Conservation (phyloP, 2,113 vertebrate genomes). For the Oreocharis arfaki region DNA sequence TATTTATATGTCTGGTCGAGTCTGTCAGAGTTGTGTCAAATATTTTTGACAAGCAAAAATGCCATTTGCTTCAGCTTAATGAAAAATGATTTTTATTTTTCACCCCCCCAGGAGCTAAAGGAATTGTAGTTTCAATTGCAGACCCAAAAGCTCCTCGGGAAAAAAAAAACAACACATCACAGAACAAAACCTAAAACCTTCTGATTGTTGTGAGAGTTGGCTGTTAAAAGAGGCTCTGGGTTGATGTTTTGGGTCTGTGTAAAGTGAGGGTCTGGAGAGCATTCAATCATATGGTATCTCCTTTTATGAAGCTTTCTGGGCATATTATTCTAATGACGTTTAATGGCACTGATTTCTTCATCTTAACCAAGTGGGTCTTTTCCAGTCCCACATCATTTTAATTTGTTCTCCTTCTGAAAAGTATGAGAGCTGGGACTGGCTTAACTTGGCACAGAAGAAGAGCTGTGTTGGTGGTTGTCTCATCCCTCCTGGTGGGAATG, state of each 20-base stretch:
- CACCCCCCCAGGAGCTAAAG: background rate
- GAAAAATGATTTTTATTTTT: background rate
- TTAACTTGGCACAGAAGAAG: background rate
- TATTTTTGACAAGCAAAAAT: constrained; percentile 54
- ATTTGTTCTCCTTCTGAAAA: background rate
- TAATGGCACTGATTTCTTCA: constrained; percentile 41
- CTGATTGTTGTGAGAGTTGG: background rate
- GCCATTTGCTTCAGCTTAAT: constrained; percentile 41
- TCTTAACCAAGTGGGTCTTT: constrained; percentile 29
- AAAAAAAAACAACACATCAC: background rate
- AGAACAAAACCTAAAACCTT: background rate
- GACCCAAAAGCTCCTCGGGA: background rate
- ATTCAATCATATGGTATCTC: background rate
- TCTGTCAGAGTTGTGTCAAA: constrained; percentile 41
- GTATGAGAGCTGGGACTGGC: background rate
- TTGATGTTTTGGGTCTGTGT: background rate
- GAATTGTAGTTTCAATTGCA: constrained; percentile 33
- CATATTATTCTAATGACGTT: constrained; percentile 34
- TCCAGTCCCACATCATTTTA: background rate
- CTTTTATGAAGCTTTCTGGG: constrained; percentile 49
- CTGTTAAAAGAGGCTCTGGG: background rate
- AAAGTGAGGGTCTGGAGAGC: constrained; percentile 44
- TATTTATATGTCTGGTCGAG: constrained; percentile 13
- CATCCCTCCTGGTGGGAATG: background rate
- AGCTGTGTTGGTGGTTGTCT: background rate